Evolutionary conservation across 1,140 invertebrate genomes (phyloP).

Genomic region (Atopsyche davidsoni): DNA sequence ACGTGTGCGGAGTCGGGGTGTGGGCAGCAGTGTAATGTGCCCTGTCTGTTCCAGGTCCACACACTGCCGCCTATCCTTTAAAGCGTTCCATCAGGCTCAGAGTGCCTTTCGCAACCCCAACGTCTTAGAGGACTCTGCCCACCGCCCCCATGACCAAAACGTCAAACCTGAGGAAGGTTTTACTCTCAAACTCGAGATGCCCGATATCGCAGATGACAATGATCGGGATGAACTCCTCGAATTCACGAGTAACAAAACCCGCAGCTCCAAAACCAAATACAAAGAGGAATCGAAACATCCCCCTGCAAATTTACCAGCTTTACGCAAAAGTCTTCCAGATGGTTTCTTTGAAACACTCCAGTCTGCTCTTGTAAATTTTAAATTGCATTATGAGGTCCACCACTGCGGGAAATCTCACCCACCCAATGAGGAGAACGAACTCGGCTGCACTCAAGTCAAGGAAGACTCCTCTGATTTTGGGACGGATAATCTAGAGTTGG

Average conservation of each 20-base stretch:
- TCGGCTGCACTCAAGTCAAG: background rate
- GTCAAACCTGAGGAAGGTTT: background rate
- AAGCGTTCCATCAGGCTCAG: constrained; percentile 11
- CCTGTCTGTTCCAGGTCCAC: constrained; percentile 26
- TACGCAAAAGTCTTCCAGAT: background rate
- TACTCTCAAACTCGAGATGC: background rate
- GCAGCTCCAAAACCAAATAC: background rate
- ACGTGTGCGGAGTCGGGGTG: no score
- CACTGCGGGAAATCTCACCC: background rate
- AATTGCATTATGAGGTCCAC: background rate
- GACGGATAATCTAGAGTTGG: background rate
- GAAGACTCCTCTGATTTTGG: background rate
- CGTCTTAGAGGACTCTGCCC: background rate
- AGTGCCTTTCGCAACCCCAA: background rate
- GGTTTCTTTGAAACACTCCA: constrained; percentile 5
- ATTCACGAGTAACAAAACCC: background rate
- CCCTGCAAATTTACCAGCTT: no score
- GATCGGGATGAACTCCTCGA: no score
- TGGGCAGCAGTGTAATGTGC: constrained; percentile 25
- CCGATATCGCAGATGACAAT: background rate
- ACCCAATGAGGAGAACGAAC: background rate
- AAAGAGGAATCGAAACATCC: background rate
- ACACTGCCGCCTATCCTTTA: constrained; percentile 22
- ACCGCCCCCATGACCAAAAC: background rate
- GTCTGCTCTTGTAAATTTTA: constrained; percentile 1